Percentiles rank a stretch among this genome's conserved stretches.
Evolutionary conservation across 1,140 invertebrate species (phyloP).

Genomic region (Macrosteles quadrilineatus): DNA sequence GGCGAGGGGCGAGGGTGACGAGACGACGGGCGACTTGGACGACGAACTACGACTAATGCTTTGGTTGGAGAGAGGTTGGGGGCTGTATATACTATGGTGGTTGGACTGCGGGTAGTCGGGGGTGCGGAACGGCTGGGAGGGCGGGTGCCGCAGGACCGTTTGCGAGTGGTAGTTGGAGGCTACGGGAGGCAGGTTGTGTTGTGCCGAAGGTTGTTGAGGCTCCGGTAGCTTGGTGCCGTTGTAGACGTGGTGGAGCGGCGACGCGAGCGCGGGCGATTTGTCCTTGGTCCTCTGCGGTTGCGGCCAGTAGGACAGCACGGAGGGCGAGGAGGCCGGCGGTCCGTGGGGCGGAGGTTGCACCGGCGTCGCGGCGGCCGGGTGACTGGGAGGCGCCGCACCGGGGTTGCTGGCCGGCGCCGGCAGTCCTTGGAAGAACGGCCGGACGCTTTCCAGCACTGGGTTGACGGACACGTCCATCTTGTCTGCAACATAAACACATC

Average conservation of each 20-base stretch:
- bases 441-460: conserved; percentile 76
- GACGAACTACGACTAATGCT: not conserved
- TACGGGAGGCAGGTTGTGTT: conserved; percentile 31
- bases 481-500: conserved; percentile 26
- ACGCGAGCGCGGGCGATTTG: conserved; percentile 25
- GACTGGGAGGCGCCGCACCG: conserved; percentile 52
- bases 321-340: conserved; percentile 37
- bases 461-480: conserved; percentile 73
- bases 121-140: conserved; percentile 19
- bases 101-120: conserved; percentile 13
- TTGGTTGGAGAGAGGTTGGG: not conserved
- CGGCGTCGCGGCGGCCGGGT: conserved; percentile 54
- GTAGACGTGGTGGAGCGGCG: conserved; percentile 17
- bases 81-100: conserved; percentile 21
- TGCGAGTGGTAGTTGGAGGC: conserved; percentile 15
- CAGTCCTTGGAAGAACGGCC: conserved; percentile 76
- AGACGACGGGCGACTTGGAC: not conserved
- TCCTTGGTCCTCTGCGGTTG: conserved; percentile 24
- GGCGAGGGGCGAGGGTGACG: not conserved
- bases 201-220: conserved; percentile 9
- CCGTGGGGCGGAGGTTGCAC: conserved; percentile 46
- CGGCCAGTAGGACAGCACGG: conserved; percentile 36
- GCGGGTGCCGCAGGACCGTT: not conserved
- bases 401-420: conserved; percentile 57
- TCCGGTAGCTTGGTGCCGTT: conserved; percentile 23